These are phyloP conservation scores for Sarcophaga peregrina DNA, from an alignment of 1,140 invertebrate genomes.

Conservation along the genomic window DNA sequence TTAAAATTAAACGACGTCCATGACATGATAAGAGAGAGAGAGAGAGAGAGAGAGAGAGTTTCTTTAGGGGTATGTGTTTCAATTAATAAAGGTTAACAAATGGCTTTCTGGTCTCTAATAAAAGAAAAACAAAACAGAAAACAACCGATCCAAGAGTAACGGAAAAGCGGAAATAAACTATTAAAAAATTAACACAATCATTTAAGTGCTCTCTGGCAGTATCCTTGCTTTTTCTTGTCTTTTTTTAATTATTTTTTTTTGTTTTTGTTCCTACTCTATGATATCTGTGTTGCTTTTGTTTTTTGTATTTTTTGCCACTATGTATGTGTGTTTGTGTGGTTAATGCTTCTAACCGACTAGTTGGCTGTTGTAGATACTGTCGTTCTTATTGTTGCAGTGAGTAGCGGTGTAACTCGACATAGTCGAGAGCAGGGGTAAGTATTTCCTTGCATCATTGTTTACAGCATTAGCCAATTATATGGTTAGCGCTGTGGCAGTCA, in stretches of 20 bases:
- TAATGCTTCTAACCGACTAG: neutral
- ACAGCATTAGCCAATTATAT: conserved; percentile 34
- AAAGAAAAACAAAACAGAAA: no score
- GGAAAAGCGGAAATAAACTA: neutral
- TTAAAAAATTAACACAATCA: neutral
- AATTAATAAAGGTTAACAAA: no score
- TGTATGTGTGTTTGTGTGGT: no score
- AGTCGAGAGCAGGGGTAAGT: neutral
- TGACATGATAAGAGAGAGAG: no score
- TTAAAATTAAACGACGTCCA: no score
- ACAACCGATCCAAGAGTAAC: no score
- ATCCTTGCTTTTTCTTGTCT: neutral
- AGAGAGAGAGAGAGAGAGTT: no score
- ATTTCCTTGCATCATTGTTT: conserved; percentile 30
- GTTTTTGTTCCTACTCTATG: neutral
- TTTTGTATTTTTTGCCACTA: neutral
- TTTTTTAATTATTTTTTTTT: neutral
- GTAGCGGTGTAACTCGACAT: neutral
- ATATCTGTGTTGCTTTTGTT: neutral
- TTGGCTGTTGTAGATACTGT: no score
- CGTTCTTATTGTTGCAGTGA: neutral
- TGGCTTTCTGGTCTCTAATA: no score
- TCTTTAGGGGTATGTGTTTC: no score
- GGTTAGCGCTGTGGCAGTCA: conserved; percentile 29
- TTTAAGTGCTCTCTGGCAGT: neutral